phyloP scores from a whole-genome alignment of 2,888 invertebrate species.

The Epinotia brunnichana region DNA sequence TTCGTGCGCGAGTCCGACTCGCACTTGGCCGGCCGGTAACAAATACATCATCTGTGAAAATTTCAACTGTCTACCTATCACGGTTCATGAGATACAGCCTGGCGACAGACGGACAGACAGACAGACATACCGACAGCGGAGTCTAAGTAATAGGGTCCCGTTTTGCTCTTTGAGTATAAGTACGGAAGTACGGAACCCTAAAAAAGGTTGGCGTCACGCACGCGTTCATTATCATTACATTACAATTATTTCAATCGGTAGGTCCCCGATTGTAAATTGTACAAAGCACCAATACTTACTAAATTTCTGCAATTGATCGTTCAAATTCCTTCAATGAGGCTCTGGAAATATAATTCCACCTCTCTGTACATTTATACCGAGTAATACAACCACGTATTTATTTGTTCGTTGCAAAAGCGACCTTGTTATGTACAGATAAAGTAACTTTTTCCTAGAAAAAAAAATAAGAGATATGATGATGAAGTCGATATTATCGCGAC shows the following conservation, averaged over 20 bases:
- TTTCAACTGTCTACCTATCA: no score
- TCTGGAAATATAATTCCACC: neutral
- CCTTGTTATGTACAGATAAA: neutral
- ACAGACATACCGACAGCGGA: no score
- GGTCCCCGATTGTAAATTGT: neutral
- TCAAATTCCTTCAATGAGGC: neutral
- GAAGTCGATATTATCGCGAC: neutral
- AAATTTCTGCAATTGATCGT: neutral
- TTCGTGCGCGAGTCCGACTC: no score
- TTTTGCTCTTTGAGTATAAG: no score
- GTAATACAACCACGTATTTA: neutral
- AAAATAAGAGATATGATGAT: neutral
- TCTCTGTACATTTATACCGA: neutral
- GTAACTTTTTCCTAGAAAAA: neutral
- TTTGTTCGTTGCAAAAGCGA: neutral
- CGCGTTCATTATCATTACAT: no score
- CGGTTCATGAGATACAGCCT: no score
- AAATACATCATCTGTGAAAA: no score
- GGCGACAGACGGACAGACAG: no score
- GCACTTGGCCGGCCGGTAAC: no score
- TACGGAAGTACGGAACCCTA: no score
- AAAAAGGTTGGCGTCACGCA: no score
- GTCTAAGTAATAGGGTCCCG: no score
- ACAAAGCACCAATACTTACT: neutral
- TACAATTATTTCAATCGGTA: neutral